Evolutionary conservation across 2,797 vertebrate species (phyloP), one percentile per base, ranked within the genome.

Genomic region (Acipenser ruthenus): DNA sequence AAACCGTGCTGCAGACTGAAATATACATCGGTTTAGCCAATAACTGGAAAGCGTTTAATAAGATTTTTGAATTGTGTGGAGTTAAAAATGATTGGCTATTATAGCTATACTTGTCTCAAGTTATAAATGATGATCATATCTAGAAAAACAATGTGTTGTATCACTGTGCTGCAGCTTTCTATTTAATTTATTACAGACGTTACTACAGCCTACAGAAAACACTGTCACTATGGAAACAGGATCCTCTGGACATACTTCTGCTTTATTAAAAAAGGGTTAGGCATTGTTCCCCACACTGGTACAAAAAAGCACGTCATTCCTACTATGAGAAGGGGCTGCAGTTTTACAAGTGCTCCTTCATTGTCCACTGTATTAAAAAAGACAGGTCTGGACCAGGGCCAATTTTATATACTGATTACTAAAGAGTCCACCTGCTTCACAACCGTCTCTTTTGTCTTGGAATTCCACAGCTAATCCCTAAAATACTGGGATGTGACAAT

Each of bases 211-310:
- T 37, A 37, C 37, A 78, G 68, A 77, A 67, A 70, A 52, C 72
- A 71, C 73, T 8, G 82, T 92, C 83, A 83, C 83, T 87, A 90
- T 88, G 83, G 90, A 87, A 86, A 91, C 83, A 60, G 75, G 74
- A 56, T 77, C 78, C 73, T 79, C 65, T 77, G 78, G 79, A 87
- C 74, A 70, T 80, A 82, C 83, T 74, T 75, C 81, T 77, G 74
- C 77, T 82, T 81, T 85, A 82, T 86, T 80, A 71, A 82, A 86
- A 80, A 78, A 70, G 13, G 65, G 73, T 50, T 0, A 62, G 64
- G 37, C 7, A n/a, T 63, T 70, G 70, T 77, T 76, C 73, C 71
- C 66, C 63, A 50, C 64, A 62, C 74, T 70, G 67, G 80, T 79
- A 73, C 70, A 70, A 73, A 72, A 72, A 37, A 37, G 37, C 53